phyloP scores from a whole-genome alignment of 2,113 vertebrate species.

The Paramisgurnus dabryanus region DNA sequence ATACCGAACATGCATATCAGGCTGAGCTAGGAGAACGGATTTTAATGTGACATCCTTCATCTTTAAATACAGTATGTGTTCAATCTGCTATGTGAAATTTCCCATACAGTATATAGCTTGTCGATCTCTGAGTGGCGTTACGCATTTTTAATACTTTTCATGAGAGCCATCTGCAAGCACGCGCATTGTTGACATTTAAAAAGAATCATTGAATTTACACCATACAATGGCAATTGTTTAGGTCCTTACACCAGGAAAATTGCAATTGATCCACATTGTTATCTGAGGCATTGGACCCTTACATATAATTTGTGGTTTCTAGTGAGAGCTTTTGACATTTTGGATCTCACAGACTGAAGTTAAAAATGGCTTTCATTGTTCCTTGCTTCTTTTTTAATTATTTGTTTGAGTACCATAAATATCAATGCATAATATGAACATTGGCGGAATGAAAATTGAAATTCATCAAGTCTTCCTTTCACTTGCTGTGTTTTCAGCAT shows the following conservation, averaged over 20 bases:
- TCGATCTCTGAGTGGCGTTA: not conserved
- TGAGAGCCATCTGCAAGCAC: not conserved
- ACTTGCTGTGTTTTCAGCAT: constrained; percentile 27
- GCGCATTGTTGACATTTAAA: constrained; percentile 26
- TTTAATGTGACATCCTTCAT: no score
- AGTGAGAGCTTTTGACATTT: not conserved
- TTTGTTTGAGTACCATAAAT: not conserved
- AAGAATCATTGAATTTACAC: constrained; percentile 38
- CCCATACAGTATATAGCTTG: not conserved
- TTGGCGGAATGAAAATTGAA: no score
- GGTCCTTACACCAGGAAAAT: constrained; percentile 24
- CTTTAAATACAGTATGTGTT: no score
- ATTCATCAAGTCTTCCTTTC: not conserved
- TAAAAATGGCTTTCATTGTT: not conserved
- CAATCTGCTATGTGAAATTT: no score
- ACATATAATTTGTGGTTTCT: constrained; percentile 10
- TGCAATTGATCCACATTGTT: constrained; percentile 33
- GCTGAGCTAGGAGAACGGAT: no score
- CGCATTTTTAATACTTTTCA: not conserved
- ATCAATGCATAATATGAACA: not conserved
- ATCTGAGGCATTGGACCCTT: constrained; percentile 28
- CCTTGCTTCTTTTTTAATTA: not conserved
- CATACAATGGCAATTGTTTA: constrained; percentile 19
- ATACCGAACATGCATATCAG: no score
- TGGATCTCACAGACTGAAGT: not conserved